Evolutionary conservation across 2,113 vertebrate species (phyloP).

Genomic region (Haemorhous mexicanus): DNA sequence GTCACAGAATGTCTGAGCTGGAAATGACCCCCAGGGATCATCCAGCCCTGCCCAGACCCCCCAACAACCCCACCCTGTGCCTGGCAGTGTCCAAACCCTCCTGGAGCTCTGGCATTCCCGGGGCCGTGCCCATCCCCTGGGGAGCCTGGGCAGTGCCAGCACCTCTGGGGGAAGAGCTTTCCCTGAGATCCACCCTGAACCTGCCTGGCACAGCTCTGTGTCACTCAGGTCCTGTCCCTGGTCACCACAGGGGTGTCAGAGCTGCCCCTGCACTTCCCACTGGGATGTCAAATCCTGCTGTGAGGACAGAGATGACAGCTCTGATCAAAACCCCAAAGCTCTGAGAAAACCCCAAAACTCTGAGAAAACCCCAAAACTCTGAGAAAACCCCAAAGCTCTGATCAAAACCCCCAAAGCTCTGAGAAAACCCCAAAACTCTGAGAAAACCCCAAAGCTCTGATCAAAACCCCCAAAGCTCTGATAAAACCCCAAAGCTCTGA

Average conservation of each 20-base stretch:
- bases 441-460: no score
- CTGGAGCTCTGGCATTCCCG: background rate
- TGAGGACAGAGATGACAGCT: accelerated
- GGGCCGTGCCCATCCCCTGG: background rate
- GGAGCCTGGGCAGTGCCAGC: background rate
- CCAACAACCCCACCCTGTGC: background rate
- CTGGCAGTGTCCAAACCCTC: accelerated
- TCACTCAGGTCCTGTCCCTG: background rate
- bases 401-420: background rate
- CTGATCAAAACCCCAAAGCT: background rate
- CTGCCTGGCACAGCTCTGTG: background rate
- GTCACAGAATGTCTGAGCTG: no score
- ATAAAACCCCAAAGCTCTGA: background rate
- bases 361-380: no score
- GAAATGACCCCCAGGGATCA: background rate
- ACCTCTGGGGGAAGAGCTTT: no score
- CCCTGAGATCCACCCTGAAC: accelerated
- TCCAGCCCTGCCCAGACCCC: background rate
- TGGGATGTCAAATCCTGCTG: background rate
- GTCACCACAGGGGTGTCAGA: background rate
- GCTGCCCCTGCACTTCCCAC: background rate
- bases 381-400: no score
- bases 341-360: no score
- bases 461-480: background rate
- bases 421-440: no score